Percentiles rank a stretch among this genome's conserved stretches.
These are phyloP conservation scores for Spilarctia lutea DNA, from an alignment of 2,888 invertebrate species.

Conservation along the genomic window DNA sequence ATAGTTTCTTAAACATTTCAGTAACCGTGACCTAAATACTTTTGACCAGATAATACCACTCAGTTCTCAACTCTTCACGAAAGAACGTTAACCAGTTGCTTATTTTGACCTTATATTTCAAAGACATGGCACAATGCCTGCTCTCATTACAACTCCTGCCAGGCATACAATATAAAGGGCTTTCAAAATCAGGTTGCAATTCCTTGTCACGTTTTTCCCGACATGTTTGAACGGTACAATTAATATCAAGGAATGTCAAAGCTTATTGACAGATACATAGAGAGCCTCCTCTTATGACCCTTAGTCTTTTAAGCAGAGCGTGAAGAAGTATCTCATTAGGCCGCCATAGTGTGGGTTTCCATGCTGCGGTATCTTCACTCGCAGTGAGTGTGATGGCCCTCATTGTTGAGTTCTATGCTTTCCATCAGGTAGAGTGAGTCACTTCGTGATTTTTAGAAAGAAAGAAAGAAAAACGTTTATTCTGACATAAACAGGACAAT, in stretches of 20 bases:
- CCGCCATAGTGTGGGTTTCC: no score
- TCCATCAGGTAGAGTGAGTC: no score
- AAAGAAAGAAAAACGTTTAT: no score
- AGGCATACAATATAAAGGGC: not conserved
- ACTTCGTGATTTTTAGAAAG: no score
- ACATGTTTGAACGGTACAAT: not conserved
- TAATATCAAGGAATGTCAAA: not conserved
- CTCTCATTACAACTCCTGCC: not conserved
- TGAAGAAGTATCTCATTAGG: no score
- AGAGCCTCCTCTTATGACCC: no score
- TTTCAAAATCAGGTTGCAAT: not conserved
- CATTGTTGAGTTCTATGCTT: no score
- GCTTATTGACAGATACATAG: no score
- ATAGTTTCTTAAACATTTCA: not conserved
- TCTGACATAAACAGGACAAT: no score
- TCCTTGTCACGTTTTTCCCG: not conserved
- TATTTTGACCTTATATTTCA: not conserved
- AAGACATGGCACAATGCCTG: not conserved
- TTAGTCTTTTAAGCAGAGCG: no score
- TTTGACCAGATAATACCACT: not conserved
- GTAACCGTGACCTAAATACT: not conserved
- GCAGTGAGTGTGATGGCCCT: no score
- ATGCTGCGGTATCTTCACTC: no score
- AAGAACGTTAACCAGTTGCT: not conserved
- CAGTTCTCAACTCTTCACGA: not conserved